Percentiles rank a stretch among this genome's conserved stretches.
These are phyloP conservation scores for Catharus fuscescens DNA, from an alignment of 2,113 vertebrate species.

Conservation along the genomic window DNA sequence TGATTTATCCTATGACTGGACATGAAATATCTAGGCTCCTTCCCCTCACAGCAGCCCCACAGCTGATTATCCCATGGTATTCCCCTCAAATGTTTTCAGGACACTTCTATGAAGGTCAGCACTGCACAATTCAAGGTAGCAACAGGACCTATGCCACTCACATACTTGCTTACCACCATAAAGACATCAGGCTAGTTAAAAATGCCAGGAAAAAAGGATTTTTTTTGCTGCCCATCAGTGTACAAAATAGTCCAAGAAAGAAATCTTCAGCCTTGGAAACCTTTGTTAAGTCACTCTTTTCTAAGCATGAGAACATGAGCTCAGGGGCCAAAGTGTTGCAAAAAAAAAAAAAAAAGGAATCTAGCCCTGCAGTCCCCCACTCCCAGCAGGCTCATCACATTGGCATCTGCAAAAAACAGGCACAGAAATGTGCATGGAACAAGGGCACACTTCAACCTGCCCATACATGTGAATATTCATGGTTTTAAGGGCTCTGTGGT, in stretches of 20 bases:
- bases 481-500: not conserved
- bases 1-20: not conserved
- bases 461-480: not conserved
- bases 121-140: not conserved
- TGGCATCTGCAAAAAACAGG: not conserved
- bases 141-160: not conserved
- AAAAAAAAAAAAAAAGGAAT: not conserved
- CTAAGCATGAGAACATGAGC: not conserved
- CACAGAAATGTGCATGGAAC: not conserved
- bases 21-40: accelerated
- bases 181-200: not conserved
- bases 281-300: not conserved
- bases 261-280: not conserved
- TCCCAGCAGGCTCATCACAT: not conserved
- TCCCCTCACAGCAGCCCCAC: not conserved
- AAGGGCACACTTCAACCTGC: not conserved
- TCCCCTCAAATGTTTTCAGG: not conserved
- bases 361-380: not conserved
- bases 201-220: not conserved
- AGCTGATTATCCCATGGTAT: not conserved
- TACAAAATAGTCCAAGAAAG: not conserved
- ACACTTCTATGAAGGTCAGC: not conserved
- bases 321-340: not conserved
- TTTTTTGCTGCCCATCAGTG: not conserved
- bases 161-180: not conserved